These are phyloP conservation scores for Myotis yumanensis DNA, from an alignment of 2,113 vertebrate species.

Conservation along the genomic window DNA sequence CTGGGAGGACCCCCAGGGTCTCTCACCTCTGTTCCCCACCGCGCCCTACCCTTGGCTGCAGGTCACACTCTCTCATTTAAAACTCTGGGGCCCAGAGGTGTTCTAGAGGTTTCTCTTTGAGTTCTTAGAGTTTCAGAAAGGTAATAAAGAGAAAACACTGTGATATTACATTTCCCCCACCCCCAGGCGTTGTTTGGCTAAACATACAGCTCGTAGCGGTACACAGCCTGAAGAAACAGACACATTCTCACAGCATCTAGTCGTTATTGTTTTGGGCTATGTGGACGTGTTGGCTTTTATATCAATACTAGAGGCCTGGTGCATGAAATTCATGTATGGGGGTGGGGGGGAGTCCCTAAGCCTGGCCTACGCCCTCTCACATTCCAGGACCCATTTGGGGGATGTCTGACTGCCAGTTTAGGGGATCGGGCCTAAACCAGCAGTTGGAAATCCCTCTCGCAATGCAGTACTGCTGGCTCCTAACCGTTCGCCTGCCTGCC, in stretches of 20 bases:
- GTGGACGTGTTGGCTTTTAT: conserved; percentile 64
- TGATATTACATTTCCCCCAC: background rate
- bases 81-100: background rate
- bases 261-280: conserved; percentile 68
- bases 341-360: no score
- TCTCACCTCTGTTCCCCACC: background rate
- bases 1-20: background rate
- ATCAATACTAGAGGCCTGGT: conserved; percentile 51
- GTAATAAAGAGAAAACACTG: background rate
- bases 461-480: no score
- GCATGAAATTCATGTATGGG: no score
- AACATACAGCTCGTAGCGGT: conserved; percentile 60
- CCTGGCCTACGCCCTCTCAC: no score
- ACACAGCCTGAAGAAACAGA: conserved; percentile 64
- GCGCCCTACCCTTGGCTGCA: background rate
- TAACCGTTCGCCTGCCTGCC: no score
- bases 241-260: conserved; percentile 67
- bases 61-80: background rate
- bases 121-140: background rate
- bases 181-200: conserved; percentile 68
- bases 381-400: no score
- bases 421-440: no score
- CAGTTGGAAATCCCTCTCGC: no score
- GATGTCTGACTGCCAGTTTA: no score
- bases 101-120: conserved; percentile 9